These are phyloP conservation scores for Hexactinellida sp. DNA, from an alignment of 37 sponge, comb jelly and placozoan species.

Conservation along the genomic window DNA sequence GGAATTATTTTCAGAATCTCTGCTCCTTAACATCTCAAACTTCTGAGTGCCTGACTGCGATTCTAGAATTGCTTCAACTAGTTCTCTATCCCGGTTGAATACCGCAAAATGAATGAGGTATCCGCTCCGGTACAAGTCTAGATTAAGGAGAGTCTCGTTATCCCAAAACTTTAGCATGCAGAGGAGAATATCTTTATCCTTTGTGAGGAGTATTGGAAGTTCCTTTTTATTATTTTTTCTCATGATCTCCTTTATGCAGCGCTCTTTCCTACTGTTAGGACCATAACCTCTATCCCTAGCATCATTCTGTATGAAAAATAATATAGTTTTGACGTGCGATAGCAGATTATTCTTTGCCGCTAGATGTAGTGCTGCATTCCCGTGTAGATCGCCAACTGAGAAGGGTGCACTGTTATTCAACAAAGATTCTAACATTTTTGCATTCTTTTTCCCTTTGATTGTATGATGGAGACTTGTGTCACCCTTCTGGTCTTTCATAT, in stretches of 20 bases:
- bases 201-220: neutral
- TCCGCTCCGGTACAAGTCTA: neutral
- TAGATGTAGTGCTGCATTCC: neutral
- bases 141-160: neutral
- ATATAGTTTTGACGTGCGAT: neutral
- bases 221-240: neutral
- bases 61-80: neutral
- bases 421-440: neutral
- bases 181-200: neutral
- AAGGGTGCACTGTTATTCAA: neutral
- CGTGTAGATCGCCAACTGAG: neutral
- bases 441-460: neutral
- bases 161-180: slow-evolving; percentile 1
- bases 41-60: neutral
- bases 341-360: neutral
- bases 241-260: neutral
- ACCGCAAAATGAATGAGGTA: neutral
- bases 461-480: neutral
- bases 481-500: neutral
- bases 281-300: neutral
- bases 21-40: neutral
- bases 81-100: neutral
- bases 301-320: neutral
- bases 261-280: neutral
- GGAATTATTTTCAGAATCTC: neutral